Evolutionary conservation across 2,888 invertebrate species (phyloP), one percentile per base, ranked within the genome.

Genomic region (Stenichneumon culpator): DNA sequence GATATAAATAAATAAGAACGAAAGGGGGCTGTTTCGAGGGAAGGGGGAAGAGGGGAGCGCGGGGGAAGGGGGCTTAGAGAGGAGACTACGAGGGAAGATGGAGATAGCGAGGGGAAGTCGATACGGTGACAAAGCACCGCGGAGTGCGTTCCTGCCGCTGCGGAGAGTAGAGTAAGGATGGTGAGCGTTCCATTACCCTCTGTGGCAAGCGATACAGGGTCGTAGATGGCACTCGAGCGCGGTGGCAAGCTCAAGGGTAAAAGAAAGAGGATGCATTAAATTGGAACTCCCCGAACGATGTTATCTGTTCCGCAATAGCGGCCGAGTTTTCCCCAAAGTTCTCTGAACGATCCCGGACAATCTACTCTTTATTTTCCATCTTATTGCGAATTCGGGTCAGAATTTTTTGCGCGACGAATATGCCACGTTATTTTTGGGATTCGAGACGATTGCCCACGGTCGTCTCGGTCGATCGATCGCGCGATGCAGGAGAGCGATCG

Each of bases 201-300:
- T 65, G 63, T 52, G 65, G 75, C 65, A 52, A 75, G 65, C 75
- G 47, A 75, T 77, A 57, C 47, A 57, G 67, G 82, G 67, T 78
- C 78, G 47, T 47, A 36, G 36, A 52, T 77, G 77, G 70, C 60
- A 39, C 80, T 80, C 69, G 73, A 67, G 79, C 81, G 82, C 75
- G 73, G 50, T 28, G 44, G 69, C 32, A 47, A n/a, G 7, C 63
- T 77, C 72, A 75, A 70, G 60, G 82, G 70, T 73, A 60, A 39
- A 19, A 36, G 44, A 77, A 78, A 82, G 83, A 83, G 2, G 72
- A 75, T 87, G 83, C 87, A 86, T 85, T 82, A 79, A 83, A 84
- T 83, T 83, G 79, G 68, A 82, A 74, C 80, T 84, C 72, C 79
- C 83, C 75, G 69, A 84, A 83, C 84, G 83, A 79, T 73, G 83